A percentile compares a stretch with the other conserved stretches of the same genome.
Evolutionary conservation across 2,797 vertebrate genomes (phyloP).

Genomic region (Avahi laniger): DNA sequence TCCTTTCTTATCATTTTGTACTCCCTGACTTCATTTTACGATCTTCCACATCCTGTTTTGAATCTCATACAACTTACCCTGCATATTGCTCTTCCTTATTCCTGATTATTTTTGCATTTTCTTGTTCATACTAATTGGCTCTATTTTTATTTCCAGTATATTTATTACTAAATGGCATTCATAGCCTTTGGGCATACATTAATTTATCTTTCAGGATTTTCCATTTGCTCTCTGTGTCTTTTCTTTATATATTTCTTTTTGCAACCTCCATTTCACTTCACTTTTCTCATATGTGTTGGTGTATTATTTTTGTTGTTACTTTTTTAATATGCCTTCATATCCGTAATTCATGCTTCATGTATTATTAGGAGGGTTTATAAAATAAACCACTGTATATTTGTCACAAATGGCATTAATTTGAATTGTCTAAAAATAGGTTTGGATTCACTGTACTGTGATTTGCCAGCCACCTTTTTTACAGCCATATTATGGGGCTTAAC

Average conservation of each 20-base stretch:
- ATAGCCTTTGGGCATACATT: slow-evolving; percentile 73
- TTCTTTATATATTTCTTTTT: slow-evolving; percentile 70
- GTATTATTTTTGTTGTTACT: slow-evolving; percentile 66
- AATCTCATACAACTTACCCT: slow-evolving; percentile 71
- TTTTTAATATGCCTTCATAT: slow-evolving; percentile 64
- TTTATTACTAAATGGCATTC: slow-evolving; percentile 80
- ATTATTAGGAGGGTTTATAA: slow-evolving; percentile 68
- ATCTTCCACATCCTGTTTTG: slow-evolving; percentile 76
- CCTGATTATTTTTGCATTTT: slow-evolving; percentile 76
- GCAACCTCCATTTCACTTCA: slow-evolving; percentile 60
- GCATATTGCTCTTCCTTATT: slow-evolving; percentile 62
- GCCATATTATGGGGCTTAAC: slow-evolving; percentile 30
- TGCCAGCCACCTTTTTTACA: slow-evolving; percentile 48
- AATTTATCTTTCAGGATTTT: slow-evolving; percentile 80
- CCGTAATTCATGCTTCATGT: slow-evolving; percentile 69
- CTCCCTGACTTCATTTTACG: slow-evolving; percentile 78
- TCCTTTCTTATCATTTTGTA: slow-evolving; percentile 76
- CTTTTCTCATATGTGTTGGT: slow-evolving; percentile 43
- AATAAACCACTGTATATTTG: slow-evolving; percentile 66
- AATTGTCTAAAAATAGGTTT: slow-evolving; percentile 71
- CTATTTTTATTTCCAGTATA: slow-evolving; percentile 80
- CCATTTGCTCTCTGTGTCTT: slow-evolving; percentile 50
- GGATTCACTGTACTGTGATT: slow-evolving; percentile 54
- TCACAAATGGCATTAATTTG: slow-evolving; percentile 65
- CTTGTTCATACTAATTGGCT: slow-evolving; percentile 82